Evolutionary conservation across 2,113 vertebrate genomes (phyloP).

Genomic region (Tragelaphus buxtoni): DNA sequence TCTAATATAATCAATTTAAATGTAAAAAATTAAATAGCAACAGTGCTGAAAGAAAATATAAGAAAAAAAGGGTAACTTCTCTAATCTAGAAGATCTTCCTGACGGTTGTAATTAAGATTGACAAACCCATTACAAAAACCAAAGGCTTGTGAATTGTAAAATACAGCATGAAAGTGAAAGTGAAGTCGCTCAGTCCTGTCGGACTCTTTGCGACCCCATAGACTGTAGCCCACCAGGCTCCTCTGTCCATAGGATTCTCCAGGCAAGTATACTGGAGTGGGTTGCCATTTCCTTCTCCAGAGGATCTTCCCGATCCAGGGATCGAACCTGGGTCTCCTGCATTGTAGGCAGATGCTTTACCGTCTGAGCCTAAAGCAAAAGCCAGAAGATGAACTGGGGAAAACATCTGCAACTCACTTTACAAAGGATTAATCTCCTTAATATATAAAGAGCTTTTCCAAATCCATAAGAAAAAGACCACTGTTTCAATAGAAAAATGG

Average conservation of each 20-base stretch:
- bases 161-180: not conserved
- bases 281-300: no score
- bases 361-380: not conserved
- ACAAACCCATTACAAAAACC: not conserved
- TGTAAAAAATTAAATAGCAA: not conserved
- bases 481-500: not conserved
- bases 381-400: not conserved
- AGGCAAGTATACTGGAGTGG: no score
- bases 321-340: no score
- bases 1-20: not conserved
- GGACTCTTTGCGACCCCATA: no score
- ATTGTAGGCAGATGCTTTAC: no score
- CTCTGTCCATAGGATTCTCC: no score
- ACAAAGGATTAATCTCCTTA: constrained; percentile 7
- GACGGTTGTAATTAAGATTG: not conserved
- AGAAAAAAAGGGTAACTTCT: not conserved
- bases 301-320: no score
- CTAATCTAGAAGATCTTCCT: not conserved
- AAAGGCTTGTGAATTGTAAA: not conserved
- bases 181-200: no score
- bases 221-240: no score
- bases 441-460: not conserved
- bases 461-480: not conserved
- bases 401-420: not conserved
- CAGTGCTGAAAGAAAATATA: not conserved